Evolutionary conservation across 2,888 invertebrate genomes (phyloP), one percentile per base, ranked within the genome.

Genomic region (Argynnis bischoffii): DNA sequence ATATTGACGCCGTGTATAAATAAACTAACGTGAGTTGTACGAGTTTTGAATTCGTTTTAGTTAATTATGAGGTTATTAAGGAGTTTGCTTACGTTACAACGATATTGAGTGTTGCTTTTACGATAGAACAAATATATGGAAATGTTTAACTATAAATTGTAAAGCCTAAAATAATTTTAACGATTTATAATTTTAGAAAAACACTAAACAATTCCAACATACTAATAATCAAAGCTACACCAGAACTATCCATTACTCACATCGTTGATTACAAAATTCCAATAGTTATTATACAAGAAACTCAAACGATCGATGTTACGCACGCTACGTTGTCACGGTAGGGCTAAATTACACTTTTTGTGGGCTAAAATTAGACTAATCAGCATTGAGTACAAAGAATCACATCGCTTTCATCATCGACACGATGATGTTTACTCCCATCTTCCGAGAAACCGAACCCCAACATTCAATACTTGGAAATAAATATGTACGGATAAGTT

Each of bases 371-470:
- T 92, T 90, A 90, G 90, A 89, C 85, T 88, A 92, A 92, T 92
- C 92, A 91, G 86, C 87, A 86, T 85, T 80, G 85, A 83, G 90
- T 87, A 92, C 91, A 91, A 91, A 92, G 92, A 86, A 84, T 82
- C 87, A 88, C 88, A 89, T 90, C 89, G 90, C 92, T 92, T 92
- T 92, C 92, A 92, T 92, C 92, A 92, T 92, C 91, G 92, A 92
- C 92, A 90, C 79, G 88, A 85, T 88, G 87, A 87, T 92, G 92
- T 92, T 92, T 92, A 92, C 89, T 83, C 81, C 83, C 80, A 84
- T 85, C 85, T 92, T 92, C 92, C 82, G 82, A 89, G 92, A 92
- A 92, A 78, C 87, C 84, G 80, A n/a, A 83, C 83, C 82, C 84
- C 88, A 85, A 82, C 86, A 88, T 92, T 90, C 92, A 91, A 92